These are phyloP conservation scores for Seladonia tumulorum DNA, from an alignment of 2,888 invertebrate species.

Conservation along the genomic window DNA sequence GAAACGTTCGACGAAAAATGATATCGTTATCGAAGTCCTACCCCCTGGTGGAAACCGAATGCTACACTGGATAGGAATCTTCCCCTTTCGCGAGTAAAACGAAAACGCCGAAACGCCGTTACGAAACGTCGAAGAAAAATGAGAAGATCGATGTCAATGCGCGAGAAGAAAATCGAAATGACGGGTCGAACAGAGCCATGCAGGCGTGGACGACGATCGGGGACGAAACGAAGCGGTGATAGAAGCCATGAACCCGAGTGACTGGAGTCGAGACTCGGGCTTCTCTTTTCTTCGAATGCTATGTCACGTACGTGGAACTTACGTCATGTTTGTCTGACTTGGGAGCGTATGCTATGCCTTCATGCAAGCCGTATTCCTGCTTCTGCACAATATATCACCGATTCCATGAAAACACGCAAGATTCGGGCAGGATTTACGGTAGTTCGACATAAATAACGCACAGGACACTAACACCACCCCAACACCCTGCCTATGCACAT, in stretches of 20 bases:
- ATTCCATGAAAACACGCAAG: slow-evolving; percentile 84
- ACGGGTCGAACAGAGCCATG: neutral
- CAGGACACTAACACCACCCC: slow-evolving; percentile 82
- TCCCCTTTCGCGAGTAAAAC: neutral
- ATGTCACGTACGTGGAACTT: slow-evolving; percentile 71
- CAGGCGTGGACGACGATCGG: slow-evolving; percentile 45
- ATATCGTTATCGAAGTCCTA: slow-evolving; percentile 27
- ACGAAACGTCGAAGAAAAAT: slow-evolving; percentile 2
- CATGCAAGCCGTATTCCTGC: slow-evolving; percentile 81
- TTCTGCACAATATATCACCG: slow-evolving; percentile 82
- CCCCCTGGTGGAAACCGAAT: slow-evolving; percentile 3
- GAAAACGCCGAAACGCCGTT: slow-evolving; percentile 25
- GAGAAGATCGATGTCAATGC: neutral
- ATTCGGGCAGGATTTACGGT: slow-evolving; percentile 83
- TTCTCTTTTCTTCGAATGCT: slow-evolving; percentile 49
- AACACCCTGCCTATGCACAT: slow-evolving; percentile 82
- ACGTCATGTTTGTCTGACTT: slow-evolving; percentile 83
- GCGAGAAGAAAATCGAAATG: neutral
- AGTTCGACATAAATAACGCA: slow-evolving; percentile 83
- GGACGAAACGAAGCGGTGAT: slow-evolving; percentile 25
- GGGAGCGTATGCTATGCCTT: slow-evolving; percentile 83
- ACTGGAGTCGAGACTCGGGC: slow-evolving; percentile 30
- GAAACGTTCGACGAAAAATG: slow-evolving; percentile 19
- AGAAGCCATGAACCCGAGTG: slow-evolving; percentile 34
- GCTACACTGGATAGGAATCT: neutral